Percentiles rank a stretch among this genome's conserved stretches.
Evolutionary conservation across 2,113 vertebrate genomes (phyloP).

Genomic region (Machaerirhynchus nigripectus): DNA sequence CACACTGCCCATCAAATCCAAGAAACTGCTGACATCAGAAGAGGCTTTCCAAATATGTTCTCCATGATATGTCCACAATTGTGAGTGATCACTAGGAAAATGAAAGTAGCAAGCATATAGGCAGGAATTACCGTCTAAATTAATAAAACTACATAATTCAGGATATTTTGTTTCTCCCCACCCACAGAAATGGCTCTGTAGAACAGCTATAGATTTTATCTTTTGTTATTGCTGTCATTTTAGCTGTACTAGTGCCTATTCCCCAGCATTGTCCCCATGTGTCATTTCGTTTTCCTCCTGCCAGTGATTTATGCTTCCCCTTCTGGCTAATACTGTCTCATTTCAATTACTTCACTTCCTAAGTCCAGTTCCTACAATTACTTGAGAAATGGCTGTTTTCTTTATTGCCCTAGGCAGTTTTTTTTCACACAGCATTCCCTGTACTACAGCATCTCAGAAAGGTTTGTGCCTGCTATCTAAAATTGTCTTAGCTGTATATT

Average conservation of each 20-base stretch:
- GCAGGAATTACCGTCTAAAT: neutral
- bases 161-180: neutral
- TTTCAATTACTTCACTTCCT: conserved; percentile 28
- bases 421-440: neutral
- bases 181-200: neutral
- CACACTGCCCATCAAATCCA: neutral
- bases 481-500: neutral
- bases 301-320: neutral
- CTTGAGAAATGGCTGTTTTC: neutral
- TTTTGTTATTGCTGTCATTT: neutral
- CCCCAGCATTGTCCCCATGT: neutral
- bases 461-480: neutral
- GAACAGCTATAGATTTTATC: neutral
- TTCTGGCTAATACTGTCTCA: neutral
- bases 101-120: neutral
- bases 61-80: neutral
- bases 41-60: neutral
- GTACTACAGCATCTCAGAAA: neutral
- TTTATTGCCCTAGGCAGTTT: neutral
- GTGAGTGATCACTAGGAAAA: neutral
- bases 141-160: neutral
- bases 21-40: neutral
- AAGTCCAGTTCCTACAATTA: neutral
- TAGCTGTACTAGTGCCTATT: neutral
- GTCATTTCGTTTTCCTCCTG: neutral